Evolutionary conservation across 1,140 invertebrate genomes (phyloP).

Genomic region (Ostrea edulis): DNA sequence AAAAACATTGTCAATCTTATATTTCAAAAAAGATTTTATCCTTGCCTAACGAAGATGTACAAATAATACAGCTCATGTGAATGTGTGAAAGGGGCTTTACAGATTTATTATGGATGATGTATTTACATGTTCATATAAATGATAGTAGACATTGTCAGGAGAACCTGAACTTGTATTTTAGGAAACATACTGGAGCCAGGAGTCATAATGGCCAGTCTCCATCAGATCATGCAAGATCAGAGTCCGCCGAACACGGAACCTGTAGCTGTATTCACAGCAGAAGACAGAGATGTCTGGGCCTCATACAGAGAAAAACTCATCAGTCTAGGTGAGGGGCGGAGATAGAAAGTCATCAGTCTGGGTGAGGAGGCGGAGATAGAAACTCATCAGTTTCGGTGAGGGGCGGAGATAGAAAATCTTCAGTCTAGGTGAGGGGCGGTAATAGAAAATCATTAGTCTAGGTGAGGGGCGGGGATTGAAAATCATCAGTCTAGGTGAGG

Average conservation of each 20-base stretch:
- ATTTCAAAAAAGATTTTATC: too few species aligned
- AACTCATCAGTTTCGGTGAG: too few species aligned
- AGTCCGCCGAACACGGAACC: slow-evolving; percentile 74
- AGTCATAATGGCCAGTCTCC: slow-evolving; percentile 88
- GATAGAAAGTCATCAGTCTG: too few species aligned
- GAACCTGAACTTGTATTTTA: slow-evolving; percentile 73
- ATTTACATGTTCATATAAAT: too few species aligned
- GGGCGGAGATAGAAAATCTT: too few species aligned
- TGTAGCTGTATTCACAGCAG: slow-evolving; percentile 90
- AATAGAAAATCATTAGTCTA: slow-evolving; percentile 84
- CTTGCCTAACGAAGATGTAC: too few species aligned
- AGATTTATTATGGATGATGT: too few species aligned
- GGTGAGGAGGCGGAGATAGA: too few species aligned
- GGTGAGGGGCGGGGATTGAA: slow-evolving; percentile 58
- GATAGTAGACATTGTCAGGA: background rate
- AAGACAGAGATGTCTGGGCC: slow-evolving; percentile 93
- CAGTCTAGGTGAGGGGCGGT: slow-evolving; percentile 51
- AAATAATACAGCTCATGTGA: slow-evolving; percentile 89
- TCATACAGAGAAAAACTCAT: slow-evolving; percentile 85
- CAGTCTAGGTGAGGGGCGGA: slow-evolving; percentile 67
- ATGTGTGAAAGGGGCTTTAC: too few species aligned
- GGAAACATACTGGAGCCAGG: slow-evolving; percentile 88
- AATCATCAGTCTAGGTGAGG: too few species aligned
- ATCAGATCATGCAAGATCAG: slow-evolving; percentile 86
- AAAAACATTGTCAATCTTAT: too few species aligned